phyloP scores from a whole-genome alignment of 2,888 invertebrate species.

The Agrochola lota region DNA sequence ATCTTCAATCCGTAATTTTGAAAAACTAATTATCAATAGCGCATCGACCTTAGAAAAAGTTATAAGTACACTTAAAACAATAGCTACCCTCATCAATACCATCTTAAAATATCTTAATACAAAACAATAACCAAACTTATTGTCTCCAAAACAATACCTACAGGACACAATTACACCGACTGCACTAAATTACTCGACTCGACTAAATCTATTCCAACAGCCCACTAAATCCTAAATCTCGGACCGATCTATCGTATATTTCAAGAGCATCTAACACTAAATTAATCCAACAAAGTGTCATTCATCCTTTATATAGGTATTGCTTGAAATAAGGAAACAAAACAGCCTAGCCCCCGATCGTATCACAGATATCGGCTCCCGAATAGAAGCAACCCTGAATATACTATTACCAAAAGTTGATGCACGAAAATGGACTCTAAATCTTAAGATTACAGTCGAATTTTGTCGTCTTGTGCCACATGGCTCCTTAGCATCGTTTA shows the following conservation, averaged over 20 bases:
- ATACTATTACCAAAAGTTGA: constrained; percentile 54
- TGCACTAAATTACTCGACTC: constrained; percentile 47
- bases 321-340: constrained; percentile 81
- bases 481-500: constrained; percentile 78
- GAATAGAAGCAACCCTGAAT: constrained; percentile 62
- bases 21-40: too few species aligned
- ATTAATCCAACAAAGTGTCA: constrained; percentile 70
- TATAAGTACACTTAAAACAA: constrained; percentile 40
- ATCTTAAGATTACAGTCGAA: constrained; percentile 60
- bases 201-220: constrained; percentile 21
- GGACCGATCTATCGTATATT: constrained; percentile 42
- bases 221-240: constrained; percentile 45
- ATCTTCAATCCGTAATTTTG: not conserved
- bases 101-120: constrained; percentile 58
- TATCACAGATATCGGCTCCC: constrained; percentile 74
- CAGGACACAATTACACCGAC: constrained; percentile 34
- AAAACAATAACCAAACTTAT: constrained; percentile 53
- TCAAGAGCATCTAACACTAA: constrained; percentile 62
- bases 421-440: constrained; percentile 60
- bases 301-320: constrained; percentile 67
- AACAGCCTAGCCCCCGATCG: constrained; percentile 77
- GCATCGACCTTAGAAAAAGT: constrained; percentile 29
- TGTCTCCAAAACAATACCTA: constrained; percentile 49
- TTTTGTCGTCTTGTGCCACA: constrained; percentile 61
- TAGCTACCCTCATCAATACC: constrained; percentile 57